Evolutionary conservation across 2,113 vertebrate species (phyloP).

Genomic region (Lycocorax pyrrhopterus): DNA sequence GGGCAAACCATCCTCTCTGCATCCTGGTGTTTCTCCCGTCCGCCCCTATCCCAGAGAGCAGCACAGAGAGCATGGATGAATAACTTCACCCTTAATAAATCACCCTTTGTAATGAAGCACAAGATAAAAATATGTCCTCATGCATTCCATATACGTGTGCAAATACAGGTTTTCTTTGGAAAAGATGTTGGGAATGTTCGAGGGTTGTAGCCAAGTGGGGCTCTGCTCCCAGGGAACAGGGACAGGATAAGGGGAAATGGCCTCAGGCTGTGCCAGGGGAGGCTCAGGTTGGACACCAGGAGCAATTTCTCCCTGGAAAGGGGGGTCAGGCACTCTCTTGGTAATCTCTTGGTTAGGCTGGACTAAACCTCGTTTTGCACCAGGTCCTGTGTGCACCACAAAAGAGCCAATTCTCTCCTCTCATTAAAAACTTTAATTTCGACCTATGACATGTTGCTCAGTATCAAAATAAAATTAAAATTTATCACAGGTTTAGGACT

Average conservation of each 20-base stretch:
- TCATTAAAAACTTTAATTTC: background rate
- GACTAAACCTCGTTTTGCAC: background rate
- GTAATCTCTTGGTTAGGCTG: background rate
- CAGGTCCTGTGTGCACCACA: background rate
- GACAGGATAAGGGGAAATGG: background rate
- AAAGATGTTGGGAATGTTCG: background rate
- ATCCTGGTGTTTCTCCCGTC: background rate
- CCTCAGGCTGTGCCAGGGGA: background rate
- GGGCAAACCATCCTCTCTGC: background rate
- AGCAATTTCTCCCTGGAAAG: accelerated
- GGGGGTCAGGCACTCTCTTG: background rate
- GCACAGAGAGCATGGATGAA: background rate
- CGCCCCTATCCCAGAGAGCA: background rate
- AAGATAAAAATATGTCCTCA: background rate
- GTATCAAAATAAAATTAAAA: background rate
- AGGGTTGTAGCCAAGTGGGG: background rate
- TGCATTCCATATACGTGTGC: background rate
- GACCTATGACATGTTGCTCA: accelerated
- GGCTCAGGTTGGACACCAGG: background rate
- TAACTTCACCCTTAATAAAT: background rate
- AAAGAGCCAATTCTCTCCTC: background rate
- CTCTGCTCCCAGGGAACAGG: background rate
- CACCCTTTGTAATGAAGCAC: background rate
- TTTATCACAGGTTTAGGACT: background rate
- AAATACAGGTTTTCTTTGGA: background rate